Conservation (phyloP, 1,140 invertebrate species). For the Luehdorfia chinensis region DNA sequence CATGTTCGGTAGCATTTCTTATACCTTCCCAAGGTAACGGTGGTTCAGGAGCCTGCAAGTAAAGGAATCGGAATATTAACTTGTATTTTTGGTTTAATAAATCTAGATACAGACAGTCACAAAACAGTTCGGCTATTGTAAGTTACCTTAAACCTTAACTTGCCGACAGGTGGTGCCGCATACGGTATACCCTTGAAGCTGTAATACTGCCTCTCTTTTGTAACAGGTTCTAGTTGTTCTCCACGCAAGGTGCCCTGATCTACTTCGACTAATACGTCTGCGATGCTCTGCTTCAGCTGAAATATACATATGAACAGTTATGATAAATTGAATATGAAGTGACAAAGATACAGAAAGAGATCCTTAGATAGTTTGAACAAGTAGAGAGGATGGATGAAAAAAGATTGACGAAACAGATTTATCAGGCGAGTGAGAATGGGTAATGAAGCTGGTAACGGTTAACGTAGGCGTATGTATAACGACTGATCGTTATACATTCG, state of each 20-base stretch:
- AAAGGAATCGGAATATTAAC: neutral
- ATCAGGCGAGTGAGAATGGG: too few species aligned
- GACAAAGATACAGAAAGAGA: too few species aligned
- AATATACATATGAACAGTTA: too few species aligned
- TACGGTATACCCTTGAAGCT: constrained; percentile 20
- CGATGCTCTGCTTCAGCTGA: neutral
- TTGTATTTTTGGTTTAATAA: neutral
- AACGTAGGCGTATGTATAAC: too few species aligned
- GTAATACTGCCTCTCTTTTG: constrained; percentile 12
- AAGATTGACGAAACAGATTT: too few species aligned
- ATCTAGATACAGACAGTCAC: too few species aligned
- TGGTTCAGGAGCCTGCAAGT: constrained; percentile 10
- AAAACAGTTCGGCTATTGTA: neutral
- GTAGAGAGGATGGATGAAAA: too few species aligned
- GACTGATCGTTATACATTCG: too few species aligned
- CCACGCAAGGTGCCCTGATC: constrained; percentile 28
- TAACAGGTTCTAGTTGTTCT: constrained; percentile 14
- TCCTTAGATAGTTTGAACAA: too few species aligned
- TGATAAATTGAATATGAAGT: too few species aligned
- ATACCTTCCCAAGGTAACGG: constrained; percentile 9
- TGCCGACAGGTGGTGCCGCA: constrained; percentile 13
- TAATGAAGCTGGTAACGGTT: too few species aligned
- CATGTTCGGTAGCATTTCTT: constrained; percentile 5
- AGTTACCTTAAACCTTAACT: constrained; percentile 15
- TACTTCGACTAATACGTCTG: constrained; percentile 17